These are phyloP conservation scores for Crypturellus undulatus DNA, from an alignment of 2,113 vertebrate genomes.

Conservation along the genomic window DNA sequence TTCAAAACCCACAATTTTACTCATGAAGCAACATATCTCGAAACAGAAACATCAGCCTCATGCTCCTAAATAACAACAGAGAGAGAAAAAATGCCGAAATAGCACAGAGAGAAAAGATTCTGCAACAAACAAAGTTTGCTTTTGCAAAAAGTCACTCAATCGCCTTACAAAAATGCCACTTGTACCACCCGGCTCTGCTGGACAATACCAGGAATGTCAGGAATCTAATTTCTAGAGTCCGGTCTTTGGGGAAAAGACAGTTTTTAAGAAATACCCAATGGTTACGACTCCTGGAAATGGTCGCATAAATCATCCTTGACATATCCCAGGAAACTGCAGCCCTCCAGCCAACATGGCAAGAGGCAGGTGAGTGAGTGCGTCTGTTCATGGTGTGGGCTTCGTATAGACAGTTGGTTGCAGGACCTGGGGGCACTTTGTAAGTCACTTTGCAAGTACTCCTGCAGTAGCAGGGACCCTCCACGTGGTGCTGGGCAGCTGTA, in stretches of 20 bases:
- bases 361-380: neutral
- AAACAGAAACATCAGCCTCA: neutral
- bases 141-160: neutral
- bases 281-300: neutral
- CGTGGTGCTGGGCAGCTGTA: neutral
- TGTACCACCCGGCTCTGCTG: conserved; percentile 40
- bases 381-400: neutral
- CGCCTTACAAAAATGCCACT: conserved; percentile 30
- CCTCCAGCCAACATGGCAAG: neutral
- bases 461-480: neutral
- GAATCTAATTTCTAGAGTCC: conserved; percentile 44
- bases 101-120: neutral
- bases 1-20: conserved; percentile 22
- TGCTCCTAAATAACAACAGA: conserved; percentile 33
- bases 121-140: neutral
- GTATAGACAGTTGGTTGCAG: neutral
- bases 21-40: neutral
- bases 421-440: neutral
- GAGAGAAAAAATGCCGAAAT: neutral
- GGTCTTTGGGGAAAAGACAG: neutral
- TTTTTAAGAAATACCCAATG: neutral
- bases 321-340: neutral
- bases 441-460: neutral
- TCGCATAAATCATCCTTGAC: conserved; percentile 2
- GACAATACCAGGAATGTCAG: conserved; percentile 42